Conservation (phyloP, 1,140 invertebrate species). For the Bombus pascuorum region DNA sequence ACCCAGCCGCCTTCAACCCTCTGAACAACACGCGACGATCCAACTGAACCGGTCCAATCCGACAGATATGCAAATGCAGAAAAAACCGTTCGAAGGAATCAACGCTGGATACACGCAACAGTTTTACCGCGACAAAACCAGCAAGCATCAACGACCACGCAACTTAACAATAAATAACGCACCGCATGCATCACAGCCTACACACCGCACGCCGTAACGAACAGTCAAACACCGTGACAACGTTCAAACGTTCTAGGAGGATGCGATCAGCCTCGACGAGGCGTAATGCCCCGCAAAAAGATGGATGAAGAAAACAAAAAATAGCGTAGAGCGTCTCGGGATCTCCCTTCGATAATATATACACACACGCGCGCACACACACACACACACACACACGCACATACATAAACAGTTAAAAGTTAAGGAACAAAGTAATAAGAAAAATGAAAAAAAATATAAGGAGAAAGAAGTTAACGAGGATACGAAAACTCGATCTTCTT, state of each 20-base stretch:
- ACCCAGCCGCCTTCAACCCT: constrained; percentile 31
- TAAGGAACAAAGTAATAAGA: background rate
- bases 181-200: background rate
- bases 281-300: constrained; percentile 46
- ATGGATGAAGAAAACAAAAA: background rate
- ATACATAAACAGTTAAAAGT: no score
- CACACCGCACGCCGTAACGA: background rate
- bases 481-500: constrained; percentile 1
- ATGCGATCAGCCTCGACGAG: constrained; percentile 53
- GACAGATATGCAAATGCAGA: constrained; percentile 40
- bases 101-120: constrained; percentile 29
- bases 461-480: background rate
- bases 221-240: constrained; percentile 27
- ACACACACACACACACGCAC: no score
- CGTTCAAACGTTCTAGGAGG: constrained; percentile 27
- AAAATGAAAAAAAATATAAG: background rate
- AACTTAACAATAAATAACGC: background rate
- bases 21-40: constrained; percentile 49
- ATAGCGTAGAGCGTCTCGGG: constrained; percentile 35
- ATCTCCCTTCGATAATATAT: constrained; percentile 31
- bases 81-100: constrained; percentile 5
- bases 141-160: background rate
- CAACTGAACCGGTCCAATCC: constrained; percentile 61
- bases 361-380: no score
- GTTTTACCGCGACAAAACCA: constrained; percentile 18